Conservation (phyloP, 2,113 vertebrate species). For the Seriola quinqueradiata region DNA sequence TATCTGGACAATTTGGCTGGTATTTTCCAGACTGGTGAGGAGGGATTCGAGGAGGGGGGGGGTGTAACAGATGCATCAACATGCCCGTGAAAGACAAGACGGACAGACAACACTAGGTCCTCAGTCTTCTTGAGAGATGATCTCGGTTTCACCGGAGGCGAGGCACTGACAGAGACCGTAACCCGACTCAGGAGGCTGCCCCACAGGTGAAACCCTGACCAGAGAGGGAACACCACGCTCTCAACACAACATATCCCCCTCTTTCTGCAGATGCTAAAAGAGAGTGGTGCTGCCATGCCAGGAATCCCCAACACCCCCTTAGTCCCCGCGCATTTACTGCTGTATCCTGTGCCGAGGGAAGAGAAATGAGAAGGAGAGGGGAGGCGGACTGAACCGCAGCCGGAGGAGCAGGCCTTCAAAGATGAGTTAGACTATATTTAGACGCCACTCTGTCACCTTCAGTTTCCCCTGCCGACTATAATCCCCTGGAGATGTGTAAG, state of each 20-base stretch:
- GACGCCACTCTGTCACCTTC: constrained; percentile 62
- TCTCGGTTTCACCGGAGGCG: constrained; percentile 57
- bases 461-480: constrained; percentile 29
- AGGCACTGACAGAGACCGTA: constrained; percentile 64
- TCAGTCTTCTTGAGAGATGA: constrained; percentile 49
- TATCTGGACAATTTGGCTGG: constrained; percentile 51
- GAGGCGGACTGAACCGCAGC: constrained; percentile 16
- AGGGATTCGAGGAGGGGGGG: not conserved
- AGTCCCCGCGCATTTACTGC: constrained; percentile 44
- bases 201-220: constrained; percentile 66
- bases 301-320: constrained; percentile 63
- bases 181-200: constrained; percentile 65
- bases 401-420: constrained; percentile 42
- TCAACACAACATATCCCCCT: constrained; percentile 57
- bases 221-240: constrained; percentile 34
- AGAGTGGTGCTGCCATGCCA: constrained; percentile 45
- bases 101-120: constrained; percentile 65
- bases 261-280: constrained; percentile 61
- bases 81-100: constrained; percentile 65
- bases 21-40: constrained; percentile 55
- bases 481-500: constrained; percentile 21
- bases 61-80: constrained; percentile 66
- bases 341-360: constrained; percentile 21
- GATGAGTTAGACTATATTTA: constrained; percentile 59
- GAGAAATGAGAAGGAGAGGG: constrained; percentile 31